Evolutionary conservation across 1,140 invertebrate species (phyloP).

Genomic region (Philotrypesis tridentata): DNA sequence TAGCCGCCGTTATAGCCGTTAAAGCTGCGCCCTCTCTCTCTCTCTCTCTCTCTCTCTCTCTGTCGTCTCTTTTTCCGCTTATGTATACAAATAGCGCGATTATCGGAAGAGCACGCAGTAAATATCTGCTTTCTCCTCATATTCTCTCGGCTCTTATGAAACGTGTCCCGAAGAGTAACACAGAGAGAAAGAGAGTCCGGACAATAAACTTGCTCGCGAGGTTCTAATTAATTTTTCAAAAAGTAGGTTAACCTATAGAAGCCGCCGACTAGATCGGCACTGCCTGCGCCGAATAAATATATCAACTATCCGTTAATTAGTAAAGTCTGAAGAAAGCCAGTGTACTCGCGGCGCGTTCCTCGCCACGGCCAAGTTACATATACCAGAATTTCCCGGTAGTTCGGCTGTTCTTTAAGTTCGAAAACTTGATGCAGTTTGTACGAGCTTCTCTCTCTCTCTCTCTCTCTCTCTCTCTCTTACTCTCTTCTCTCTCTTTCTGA

Average conservation of each 20-base stretch:
- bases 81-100: constrained; percentile 37
- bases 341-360: background rate
- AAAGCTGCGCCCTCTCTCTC: too few relatives aligned
- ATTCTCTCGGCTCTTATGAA: too few relatives aligned
- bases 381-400: constrained; percentile 29
- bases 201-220: background rate
- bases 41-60: too few relatives aligned
- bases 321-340: constrained; percentile 29
- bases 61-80: constrained; percentile 31
- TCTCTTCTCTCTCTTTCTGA: background rate
- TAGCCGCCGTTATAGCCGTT: too few relatives aligned
- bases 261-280: background rate
- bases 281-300: constrained; percentile 40
- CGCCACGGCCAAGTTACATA: constrained; percentile 24
- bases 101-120: constrained; percentile 55
- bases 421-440: constrained; percentile 44
- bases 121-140: constrained; percentile 56
- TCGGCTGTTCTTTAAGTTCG: constrained; percentile 29
- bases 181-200: too few relatives aligned
- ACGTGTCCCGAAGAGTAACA: too few relatives aligned
- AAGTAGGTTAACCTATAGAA: background rate
- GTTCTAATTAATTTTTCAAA: background rate
- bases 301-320: constrained; percentile 43
- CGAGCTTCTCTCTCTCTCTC: constrained; percentile 11
- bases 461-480: background rate